A percentile compares a stretch with the other conserved stretches of the same genome.
These are phyloP conservation scores for Sciaenops ocellatus DNA, from an alignment of 2,797 vertebrate species.

Conservation along the genomic window DNA sequence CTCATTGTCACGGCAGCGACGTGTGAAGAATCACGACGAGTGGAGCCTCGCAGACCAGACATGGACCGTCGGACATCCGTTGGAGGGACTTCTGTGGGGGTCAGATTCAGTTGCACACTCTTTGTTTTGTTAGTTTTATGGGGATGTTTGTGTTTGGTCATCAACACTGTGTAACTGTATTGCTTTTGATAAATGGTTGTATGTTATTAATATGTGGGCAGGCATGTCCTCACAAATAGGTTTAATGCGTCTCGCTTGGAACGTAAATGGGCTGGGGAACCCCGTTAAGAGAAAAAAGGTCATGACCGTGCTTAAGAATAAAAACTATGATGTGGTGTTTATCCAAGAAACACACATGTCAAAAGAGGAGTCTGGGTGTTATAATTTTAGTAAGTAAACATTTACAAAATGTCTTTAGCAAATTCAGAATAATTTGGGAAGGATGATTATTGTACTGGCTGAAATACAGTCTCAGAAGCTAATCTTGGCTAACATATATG, in stretches of 20 bases:
- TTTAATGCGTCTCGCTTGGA: background rate
- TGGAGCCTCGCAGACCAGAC: background rate
- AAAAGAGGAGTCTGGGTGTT: background rate
- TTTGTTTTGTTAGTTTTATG: background rate
- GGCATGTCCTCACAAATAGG: background rate
- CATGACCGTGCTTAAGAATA: background rate
- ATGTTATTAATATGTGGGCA: background rate
- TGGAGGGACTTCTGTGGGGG: too few species aligned
- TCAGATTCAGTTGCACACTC: background rate
- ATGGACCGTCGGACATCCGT: too few species aligned
- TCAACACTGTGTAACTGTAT: background rate
- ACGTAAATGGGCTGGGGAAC: background rate
- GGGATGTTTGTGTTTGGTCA: background rate
- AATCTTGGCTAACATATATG: slow-evolving; percentile 4
- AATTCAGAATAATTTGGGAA: background rate
- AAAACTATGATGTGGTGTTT: background rate
- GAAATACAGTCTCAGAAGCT: background rate
- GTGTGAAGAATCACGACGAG: background rate
- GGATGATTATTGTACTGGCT: background rate
- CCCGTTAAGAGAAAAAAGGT: background rate
- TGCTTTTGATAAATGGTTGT: background rate
- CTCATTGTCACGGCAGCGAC: background rate
- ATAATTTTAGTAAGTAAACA: slow-evolving; percentile 5
- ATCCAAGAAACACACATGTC: background rate
- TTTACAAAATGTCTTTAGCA: slow-evolving; percentile 2